Conservation (phyloP, 2,888 invertebrate genomes). For the Eupithecia abbreviata region DNA sequence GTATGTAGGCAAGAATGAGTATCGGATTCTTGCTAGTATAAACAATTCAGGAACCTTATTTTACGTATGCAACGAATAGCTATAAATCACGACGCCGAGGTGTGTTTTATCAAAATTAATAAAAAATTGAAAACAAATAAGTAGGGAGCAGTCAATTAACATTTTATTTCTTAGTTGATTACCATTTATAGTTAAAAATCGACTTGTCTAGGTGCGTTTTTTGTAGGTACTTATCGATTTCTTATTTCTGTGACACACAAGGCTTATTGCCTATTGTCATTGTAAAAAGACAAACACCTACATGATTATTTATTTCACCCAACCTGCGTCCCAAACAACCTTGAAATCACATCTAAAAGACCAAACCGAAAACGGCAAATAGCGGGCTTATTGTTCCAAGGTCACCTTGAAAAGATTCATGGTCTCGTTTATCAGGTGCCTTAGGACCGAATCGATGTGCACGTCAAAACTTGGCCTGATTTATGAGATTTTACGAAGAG, state of each 20-base stretch:
- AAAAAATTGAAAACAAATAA: background rate
- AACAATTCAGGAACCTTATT: no score
- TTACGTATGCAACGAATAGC: background rate
- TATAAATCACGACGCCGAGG: background rate
- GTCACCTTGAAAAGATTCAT: slow-evolving; percentile 20
- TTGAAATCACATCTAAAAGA: background rate
- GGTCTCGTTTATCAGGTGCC: slow-evolving; percentile 18
- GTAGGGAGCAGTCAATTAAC: background rate
- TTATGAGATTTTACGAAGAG: slow-evolving; percentile 29
- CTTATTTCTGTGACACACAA: background rate
- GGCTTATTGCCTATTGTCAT: background rate
- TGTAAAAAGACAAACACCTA: background rate
- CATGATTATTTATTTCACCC: background rate
- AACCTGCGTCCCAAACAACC: background rate
- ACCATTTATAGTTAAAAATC: background rate
- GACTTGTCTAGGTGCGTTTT: background rate
- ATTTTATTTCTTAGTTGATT: no score
- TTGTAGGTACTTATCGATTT: background rate
- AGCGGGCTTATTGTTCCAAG: background rate
- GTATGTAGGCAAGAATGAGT: background rate
- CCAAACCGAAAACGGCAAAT: background rate
- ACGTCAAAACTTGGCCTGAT: slow-evolving; percentile 26
- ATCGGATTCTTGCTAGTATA: background rate
- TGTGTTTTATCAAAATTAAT: no score
- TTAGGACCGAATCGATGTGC: slow-evolving; percentile 26